Conservation (phyloP, 2,888 invertebrate genomes). For the Agrilus cyanescens region DNA sequence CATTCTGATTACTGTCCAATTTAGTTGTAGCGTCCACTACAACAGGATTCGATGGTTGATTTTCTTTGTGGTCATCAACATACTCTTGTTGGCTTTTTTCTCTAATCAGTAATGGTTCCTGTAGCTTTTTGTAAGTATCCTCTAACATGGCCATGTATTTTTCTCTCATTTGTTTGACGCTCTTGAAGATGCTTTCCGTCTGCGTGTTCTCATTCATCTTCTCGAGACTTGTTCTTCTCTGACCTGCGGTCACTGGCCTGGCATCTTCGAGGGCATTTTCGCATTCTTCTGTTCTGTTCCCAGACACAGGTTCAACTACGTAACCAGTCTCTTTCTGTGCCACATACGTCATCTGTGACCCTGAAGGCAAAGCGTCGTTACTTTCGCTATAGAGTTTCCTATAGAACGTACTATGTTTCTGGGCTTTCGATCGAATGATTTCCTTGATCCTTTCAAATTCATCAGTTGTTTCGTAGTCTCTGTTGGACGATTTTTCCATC, state of each 20-base stretch:
- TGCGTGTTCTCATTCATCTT: slow-evolving; percentile 17
- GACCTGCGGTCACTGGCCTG: slow-evolving; percentile 8
- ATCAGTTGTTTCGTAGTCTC: too few relatives aligned
- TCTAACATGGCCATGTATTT: slow-evolving; percentile 29
- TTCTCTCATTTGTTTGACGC: slow-evolving; percentile 28
- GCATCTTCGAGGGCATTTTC: slow-evolving; percentile 2
- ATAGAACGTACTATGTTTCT: slow-evolving; percentile 27
- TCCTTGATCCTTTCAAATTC: slow-evolving; percentile 8
- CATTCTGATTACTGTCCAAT: too few relatives aligned
- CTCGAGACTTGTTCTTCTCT: slow-evolving; percentile 28
- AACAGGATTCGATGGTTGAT: too few relatives aligned
- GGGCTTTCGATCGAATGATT: slow-evolving; percentile 25
- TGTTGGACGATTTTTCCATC: too few relatives aligned
- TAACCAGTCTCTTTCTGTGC: slow-evolving; percentile 13
- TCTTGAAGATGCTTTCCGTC: slow-evolving; percentile 23
- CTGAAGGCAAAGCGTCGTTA: not conserved
- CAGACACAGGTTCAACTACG: slow-evolving; percentile 3
- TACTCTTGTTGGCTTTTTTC: slow-evolving; percentile 2
- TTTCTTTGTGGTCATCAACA: too few relatives aligned
- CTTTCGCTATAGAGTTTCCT: slow-evolving; percentile 16
- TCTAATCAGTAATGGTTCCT: slow-evolving; percentile 4
- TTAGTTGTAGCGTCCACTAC: too few relatives aligned
- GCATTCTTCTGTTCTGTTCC: slow-evolving; percentile 1
- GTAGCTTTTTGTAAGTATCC: slow-evolving; percentile 21
- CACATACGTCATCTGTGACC: slow-evolving; percentile 11